Percentiles rank a stretch among this genome's conserved stretches.
These are phyloP conservation scores for Drosophila kurseongensis DNA, from an alignment of 1,140 invertebrate species.

Conservation along the genomic window DNA sequence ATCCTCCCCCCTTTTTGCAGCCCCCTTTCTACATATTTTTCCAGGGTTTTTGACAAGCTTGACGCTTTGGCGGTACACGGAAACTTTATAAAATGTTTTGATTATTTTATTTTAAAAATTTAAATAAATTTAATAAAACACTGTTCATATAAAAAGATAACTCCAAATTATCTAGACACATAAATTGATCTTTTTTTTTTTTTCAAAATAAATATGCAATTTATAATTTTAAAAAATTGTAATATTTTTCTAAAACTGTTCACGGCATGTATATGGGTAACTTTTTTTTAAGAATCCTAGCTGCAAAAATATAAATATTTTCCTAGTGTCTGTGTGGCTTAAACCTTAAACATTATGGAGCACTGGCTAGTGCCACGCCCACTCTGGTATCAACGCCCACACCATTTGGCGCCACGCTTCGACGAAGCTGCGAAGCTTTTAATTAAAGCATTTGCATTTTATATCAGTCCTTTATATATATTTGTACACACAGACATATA, in stretches of 20 bases:
- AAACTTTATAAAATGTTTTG: neutral
- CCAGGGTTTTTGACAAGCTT: constrained; percentile 21
- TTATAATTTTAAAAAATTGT: too few species aligned
- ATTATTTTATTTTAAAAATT: neutral
- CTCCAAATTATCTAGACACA: too few species aligned
- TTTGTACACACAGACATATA: neutral
- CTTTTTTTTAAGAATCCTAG: neutral
- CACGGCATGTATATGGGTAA: too few species aligned
- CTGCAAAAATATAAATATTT: neutral
- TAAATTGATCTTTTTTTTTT: too few species aligned
- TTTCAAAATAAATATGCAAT: too few species aligned
- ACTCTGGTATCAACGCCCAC: neutral
- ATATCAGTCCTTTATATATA: constrained; percentile 50
- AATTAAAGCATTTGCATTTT: constrained; percentile 82
- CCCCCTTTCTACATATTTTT: neutral
- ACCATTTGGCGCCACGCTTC: constrained; percentile 55
- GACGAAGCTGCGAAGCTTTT: constrained; percentile 74
- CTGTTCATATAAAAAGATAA: too few species aligned
- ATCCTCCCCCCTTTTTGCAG: neutral
- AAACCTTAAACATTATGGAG: constrained; percentile 60
- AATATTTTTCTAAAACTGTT: too few species aligned
- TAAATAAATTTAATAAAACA: too few species aligned
- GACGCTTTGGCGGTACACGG: neutral
- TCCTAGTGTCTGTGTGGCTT: neutral
- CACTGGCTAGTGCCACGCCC: constrained; percentile 15